Percentiles rank a stretch among this genome's conserved stretches.
Conservation (phyloP, 1,140 invertebrate species). For the Potamilus streckersoni region DNA sequence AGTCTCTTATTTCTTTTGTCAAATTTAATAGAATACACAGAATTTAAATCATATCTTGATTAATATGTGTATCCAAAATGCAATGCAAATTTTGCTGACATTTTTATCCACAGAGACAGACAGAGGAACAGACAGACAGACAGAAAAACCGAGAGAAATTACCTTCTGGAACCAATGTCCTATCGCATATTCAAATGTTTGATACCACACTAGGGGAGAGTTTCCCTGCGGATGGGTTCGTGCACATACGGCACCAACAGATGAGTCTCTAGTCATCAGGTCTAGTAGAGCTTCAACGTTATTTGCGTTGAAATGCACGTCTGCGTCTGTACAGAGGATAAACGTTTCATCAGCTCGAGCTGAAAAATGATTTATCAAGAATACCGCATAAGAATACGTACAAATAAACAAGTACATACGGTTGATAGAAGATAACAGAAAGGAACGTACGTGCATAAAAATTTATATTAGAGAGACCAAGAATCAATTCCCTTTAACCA, state of each 20-base stretch:
- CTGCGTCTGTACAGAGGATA: conserved; percentile 62
- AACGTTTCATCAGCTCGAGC: conserved; percentile 38
- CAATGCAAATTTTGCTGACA: no score
- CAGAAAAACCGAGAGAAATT: background rate
- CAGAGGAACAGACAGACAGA: no score
- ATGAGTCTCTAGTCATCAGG: conserved; percentile 57
- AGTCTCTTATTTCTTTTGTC: no score
- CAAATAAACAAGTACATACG: no score
- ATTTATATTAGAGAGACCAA: no score
- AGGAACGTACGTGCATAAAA: no score
- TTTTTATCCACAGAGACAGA: no score
- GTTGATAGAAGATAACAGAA: no score
- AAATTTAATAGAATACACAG: no score
- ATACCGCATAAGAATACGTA: background rate
- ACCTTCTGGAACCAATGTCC: conserved; percentile 66
- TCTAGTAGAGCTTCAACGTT: conserved; percentile 61
- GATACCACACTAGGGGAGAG: conserved; percentile 59
- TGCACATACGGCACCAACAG: conserved; percentile 61
- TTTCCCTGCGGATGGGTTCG: conserved; percentile 58
- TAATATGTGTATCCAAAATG: no score
- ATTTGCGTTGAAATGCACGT: conserved; percentile 59
- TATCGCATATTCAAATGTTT: conserved; percentile 63
- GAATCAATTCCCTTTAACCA: no score
- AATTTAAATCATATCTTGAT: no score
- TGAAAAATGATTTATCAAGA: background rate